A percentile compares a stretch with the other conserved stretches of the same genome.
Evolutionary conservation across 35 echinoderm and acorn worm species (phyloP).

Genomic region (Hemicentrotus pulcherrimus): DNA sequence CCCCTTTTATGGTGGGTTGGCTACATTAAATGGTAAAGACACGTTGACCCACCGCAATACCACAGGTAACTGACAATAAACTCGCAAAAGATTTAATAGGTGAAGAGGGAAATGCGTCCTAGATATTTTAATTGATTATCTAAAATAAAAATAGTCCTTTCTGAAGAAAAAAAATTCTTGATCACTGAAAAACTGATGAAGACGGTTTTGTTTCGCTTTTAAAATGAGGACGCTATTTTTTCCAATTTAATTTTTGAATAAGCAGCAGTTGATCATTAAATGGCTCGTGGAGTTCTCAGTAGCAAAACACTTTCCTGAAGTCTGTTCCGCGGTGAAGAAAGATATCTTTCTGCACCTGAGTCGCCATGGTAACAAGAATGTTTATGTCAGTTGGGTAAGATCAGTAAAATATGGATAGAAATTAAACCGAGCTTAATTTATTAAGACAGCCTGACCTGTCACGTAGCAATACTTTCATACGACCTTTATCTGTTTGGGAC

Average conservation of each 20-base stretch:
- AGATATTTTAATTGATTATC: no score
- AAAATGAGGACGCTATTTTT: no score
- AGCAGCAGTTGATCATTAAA: background rate
- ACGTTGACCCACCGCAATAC: background rate
- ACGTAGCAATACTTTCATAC: background rate
- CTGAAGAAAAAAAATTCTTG: no score
- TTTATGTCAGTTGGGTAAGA: background rate
- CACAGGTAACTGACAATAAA: background rate
- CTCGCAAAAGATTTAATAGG: no score
- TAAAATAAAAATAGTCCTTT: no score
- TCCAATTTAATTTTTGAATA: no score
- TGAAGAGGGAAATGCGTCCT: no score
- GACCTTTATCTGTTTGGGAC: background rate
- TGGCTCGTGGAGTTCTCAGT: background rate
- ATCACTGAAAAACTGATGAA: no score
- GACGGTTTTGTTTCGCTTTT: no score
- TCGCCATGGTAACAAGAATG: background rate
- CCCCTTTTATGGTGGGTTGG: background rate
- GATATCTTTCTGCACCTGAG: background rate
- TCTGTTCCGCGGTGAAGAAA: background rate
- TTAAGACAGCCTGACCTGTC: background rate
- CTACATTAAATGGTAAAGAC: background rate
- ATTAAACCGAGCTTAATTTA: background rate
- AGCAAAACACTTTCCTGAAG: background rate
- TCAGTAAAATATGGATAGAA: background rate